Evolutionary conservation across 2,113 vertebrate genomes (phyloP).

Genomic region (Esox niger): DNA sequence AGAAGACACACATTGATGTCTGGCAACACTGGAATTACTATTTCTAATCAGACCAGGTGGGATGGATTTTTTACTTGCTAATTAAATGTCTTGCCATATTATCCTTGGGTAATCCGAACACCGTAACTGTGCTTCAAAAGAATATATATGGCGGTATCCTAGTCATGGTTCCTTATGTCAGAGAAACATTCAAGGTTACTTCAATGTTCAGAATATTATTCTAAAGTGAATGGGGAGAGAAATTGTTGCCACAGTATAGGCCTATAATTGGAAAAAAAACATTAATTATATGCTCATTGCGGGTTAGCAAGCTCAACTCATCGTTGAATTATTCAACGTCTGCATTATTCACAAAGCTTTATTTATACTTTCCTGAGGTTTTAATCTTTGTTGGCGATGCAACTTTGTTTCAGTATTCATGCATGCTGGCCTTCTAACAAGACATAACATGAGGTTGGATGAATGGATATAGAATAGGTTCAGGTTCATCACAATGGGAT

Average conservation of each 20-base stretch:
- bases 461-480: too few relatives aligned
- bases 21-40: background rate
- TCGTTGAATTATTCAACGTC: constrained; percentile 50
- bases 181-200: background rate
- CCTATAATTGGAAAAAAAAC: constrained; percentile 12
- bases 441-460: constrained; percentile 30
- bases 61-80: background rate
- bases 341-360: constrained; percentile 61
- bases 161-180: too few relatives aligned
- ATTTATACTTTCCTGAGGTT: constrained; percentile 51
- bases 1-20: background rate
- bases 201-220: background rate
- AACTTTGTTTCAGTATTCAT: constrained; percentile 63
- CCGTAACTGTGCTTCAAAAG: background rate
- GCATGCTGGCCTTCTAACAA: constrained; percentile 55
- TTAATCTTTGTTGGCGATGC: constrained; percentile 54
- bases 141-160: background rate
- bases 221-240: background rate
- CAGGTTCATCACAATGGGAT: constrained; percentile 9
- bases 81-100: background rate
- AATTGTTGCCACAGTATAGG: background rate
- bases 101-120: background rate
- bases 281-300: constrained; percentile 16
- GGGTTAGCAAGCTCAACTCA: constrained; percentile 27
- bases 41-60: constrained; percentile 18